phyloP scores from a whole-genome alignment of 1,140 invertebrate species.

The Lucilia cuprina region DNA sequence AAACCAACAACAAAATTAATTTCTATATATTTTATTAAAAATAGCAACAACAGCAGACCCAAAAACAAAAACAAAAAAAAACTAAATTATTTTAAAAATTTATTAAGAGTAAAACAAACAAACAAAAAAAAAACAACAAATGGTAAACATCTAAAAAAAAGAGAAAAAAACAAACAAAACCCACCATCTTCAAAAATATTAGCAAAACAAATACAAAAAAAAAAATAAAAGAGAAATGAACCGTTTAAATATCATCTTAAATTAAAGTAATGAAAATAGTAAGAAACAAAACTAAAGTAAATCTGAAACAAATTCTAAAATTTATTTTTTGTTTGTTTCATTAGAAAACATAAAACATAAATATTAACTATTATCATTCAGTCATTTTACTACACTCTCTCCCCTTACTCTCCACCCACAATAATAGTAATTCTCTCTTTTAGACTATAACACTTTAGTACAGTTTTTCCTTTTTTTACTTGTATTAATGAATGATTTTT shows the following conservation, averaged over 20 bases:
- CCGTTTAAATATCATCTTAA: constrained; percentile 2
- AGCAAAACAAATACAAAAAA: constrained; percentile 15
- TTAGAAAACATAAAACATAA: background rate
- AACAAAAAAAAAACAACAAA: background rate
- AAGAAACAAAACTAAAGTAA: background rate
- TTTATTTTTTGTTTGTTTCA: background rate
- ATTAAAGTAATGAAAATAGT: background rate
- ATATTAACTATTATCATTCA: background rate
- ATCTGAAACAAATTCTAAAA: background rate
- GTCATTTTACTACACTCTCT: background rate
- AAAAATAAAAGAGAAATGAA: background rate
- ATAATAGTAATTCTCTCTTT: constrained; percentile 23
- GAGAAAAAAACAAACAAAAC: constrained; percentile 22
- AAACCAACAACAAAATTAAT: constrained; percentile 15
- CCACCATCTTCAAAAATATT: constrained; percentile 32
- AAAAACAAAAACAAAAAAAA: background rate
- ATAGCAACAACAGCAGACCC: background rate
- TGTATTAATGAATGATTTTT: background rate
- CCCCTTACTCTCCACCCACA: too few relatives aligned
- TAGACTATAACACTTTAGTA: background rate
- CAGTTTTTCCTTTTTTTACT: background rate
- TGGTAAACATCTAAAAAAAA: constrained; percentile 12
- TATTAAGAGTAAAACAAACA: background rate
- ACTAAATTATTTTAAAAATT: background rate
- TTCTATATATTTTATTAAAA: background rate